These are phyloP conservation scores for Paramisgurnus dabryanus DNA, from an alignment of 2,113 vertebrate species.

Conservation along the genomic window DNA sequence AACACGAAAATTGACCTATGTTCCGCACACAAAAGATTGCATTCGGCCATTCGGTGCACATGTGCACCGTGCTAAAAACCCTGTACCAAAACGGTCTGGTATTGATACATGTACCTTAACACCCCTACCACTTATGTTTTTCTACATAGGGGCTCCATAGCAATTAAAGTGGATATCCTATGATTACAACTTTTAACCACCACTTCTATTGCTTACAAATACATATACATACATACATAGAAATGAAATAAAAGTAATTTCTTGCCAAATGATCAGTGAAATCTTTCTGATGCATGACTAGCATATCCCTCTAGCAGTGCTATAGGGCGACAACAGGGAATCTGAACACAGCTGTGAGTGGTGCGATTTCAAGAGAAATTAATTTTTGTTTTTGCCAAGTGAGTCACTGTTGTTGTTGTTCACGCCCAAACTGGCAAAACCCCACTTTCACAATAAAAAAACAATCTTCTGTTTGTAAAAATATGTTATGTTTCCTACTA, in stretches of 20 bases:
- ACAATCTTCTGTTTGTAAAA: neutral
- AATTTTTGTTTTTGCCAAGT: slow-evolving; percentile 4
- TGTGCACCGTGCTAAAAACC: too few species aligned
- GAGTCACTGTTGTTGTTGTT: slow-evolving; percentile 11
- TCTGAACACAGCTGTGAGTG: slow-evolving; percentile 18
- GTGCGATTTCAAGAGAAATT: neutral
- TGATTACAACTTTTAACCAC: too few species aligned
- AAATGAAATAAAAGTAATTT: neutral
- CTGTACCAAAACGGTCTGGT: too few species aligned
- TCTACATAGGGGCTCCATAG: too few species aligned
- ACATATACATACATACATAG: too few species aligned
- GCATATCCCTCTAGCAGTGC: neutral
- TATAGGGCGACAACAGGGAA: slow-evolving; percentile 25
- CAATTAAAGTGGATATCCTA: too few species aligned
- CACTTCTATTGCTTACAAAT: too few species aligned
- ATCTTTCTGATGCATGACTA: slow-evolving; percentile 9
- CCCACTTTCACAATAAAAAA: neutral
- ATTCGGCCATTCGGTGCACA: too few species aligned
- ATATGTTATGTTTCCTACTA: neutral
- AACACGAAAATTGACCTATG: too few species aligned
- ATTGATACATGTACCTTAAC: too few species aligned
- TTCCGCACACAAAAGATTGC: too few species aligned
- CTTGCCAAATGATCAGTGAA: slow-evolving; percentile 19
- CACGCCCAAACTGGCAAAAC: slow-evolving; percentile 8
- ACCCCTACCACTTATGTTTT: too few species aligned